A percentile compares a stretch with the other conserved stretches of the same genome.
Conservation (phyloP, 2,888 invertebrate genomes). For the Ceraclea dissimilis region DNA sequence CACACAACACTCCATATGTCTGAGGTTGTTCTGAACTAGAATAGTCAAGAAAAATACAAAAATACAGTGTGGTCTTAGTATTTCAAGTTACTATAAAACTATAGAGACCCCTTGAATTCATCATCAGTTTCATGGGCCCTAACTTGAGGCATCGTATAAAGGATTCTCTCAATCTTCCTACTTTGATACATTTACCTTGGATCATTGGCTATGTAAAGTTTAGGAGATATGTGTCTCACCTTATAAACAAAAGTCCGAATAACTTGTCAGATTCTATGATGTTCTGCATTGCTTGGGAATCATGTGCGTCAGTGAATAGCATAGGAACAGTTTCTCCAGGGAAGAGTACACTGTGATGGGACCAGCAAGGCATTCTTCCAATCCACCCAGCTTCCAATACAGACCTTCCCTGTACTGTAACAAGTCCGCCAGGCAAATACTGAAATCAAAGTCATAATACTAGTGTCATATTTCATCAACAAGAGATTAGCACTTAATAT, state of each 20-base stretch:
- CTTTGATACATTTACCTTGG: no score
- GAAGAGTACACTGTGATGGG: slow-evolving; percentile 39
- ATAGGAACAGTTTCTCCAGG: slow-evolving; percentile 46
- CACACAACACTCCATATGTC: slow-evolving; percentile 41
- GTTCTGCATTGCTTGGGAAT: slow-evolving; percentile 30
- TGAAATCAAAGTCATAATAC: no score
- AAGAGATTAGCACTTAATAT: no score
- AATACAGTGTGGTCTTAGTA: not conserved
- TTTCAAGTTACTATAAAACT: no score
- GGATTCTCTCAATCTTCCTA: no score
- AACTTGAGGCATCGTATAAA: no score
- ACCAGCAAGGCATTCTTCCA: slow-evolving; percentile 35
- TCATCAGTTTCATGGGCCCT: no score
- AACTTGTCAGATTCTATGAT: slow-evolving; percentile 34
- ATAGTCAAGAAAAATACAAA: not conserved
- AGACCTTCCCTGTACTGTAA: slow-evolving; percentile 33
- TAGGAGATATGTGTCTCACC: no score
- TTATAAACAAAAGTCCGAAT: slow-evolving; percentile 41
- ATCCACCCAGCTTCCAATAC: slow-evolving; percentile 41
- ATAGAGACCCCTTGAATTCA: no score
- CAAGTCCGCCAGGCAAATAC: slow-evolving; percentile 39
- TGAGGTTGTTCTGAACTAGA: slow-evolving; percentile 22
- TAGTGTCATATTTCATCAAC: no score
- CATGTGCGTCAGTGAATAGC: slow-evolving; percentile 33
- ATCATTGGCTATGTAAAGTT: no score